A percentile compares a stretch with the other conserved stretches of the same genome.
Evolutionary conservation across 2,888 invertebrate genomes (phyloP).

Genomic region (Leucoptera coffeella): DNA sequence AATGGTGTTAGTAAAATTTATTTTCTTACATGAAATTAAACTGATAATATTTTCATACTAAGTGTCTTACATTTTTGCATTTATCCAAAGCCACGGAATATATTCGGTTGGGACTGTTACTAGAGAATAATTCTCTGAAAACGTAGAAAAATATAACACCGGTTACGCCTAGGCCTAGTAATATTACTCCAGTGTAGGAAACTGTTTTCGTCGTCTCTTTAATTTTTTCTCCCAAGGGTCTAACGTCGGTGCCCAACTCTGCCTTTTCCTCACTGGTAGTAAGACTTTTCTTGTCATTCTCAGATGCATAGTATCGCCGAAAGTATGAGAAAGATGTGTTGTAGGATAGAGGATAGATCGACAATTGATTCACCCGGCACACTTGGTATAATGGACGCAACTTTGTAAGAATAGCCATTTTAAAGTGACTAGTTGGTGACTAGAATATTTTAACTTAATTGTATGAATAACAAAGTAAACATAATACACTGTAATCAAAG

Average conservation of each 20-base stretch:
- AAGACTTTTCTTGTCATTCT: conserved; percentile 19
- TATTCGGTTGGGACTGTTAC: conserved; percentile 78
- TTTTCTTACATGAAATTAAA: too few relatives aligned
- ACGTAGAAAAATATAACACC: conserved; percentile 78
- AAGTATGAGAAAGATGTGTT: too few relatives aligned
- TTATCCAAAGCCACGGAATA: conserved; percentile 73
- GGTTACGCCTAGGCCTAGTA: conserved; percentile 75
- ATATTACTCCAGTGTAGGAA: conserved; percentile 76
- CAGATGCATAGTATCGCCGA: conserved; percentile 8
- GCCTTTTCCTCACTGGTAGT: conserved; percentile 26
- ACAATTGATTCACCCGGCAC: too few relatives aligned
- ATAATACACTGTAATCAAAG: too few relatives aligned
- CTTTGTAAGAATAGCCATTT: too few relatives aligned
- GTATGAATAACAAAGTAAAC: too few relatives aligned
- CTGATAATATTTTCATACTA: too few relatives aligned
- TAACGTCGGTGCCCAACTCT: conserved; percentile 52
- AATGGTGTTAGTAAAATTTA: too few relatives aligned
- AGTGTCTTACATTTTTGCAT: conserved; percentile 61
- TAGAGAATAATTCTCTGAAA: conserved; percentile 81
- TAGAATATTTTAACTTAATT: too few relatives aligned
- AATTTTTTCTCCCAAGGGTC: conserved; percentile 67
- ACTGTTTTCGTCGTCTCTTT: conserved; percentile 88
- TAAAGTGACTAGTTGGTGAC: too few relatives aligned
- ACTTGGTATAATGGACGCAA: too few relatives aligned
- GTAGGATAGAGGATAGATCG: neutral